These are phyloP conservation scores for Capromys pilorides DNA, from an alignment of 2,797 vertebrate genomes.

Conservation along the genomic window DNA sequence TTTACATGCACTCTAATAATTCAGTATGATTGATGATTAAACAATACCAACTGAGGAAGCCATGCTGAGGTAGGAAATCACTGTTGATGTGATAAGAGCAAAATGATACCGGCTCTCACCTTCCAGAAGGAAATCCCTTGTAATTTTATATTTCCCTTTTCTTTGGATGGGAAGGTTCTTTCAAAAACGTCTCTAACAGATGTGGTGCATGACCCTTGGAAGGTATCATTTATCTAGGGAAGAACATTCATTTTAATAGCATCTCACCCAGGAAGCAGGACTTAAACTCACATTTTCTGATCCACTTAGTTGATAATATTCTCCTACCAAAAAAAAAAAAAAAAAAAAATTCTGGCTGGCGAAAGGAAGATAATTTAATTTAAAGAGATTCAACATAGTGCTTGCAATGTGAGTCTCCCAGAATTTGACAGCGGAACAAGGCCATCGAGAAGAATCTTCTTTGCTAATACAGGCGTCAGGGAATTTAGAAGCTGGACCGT, in stretches of 20 bases:
- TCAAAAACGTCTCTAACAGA: conserved; percentile 70
- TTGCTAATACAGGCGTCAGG: conserved; percentile 69
- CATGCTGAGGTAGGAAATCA: background rate
- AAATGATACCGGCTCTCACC: conserved; percentile 7
- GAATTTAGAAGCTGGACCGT: conserved; percentile 72
- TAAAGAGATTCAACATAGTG: conserved; percentile 77
- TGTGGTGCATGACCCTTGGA: conserved; percentile 68
- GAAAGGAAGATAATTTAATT: conserved; percentile 81
- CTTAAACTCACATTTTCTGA: conserved; percentile 79
- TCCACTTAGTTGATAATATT: conserved; percentile 81
- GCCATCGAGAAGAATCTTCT: conserved; percentile 72
- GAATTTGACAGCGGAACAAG: conserved; percentile 79
- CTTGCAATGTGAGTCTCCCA: conserved; percentile 75
- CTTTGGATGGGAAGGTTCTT: conserved; percentile 61
- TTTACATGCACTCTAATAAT: background rate
- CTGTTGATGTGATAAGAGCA: conserved; percentile 36
- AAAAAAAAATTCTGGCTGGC: conserved; percentile 69
- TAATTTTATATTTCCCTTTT: conserved; percentile 46
- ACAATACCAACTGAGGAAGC: background rate
- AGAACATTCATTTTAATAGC: conserved; percentile 78
- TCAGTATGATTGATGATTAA: conserved; percentile 40
- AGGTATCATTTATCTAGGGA: conserved; percentile 69
- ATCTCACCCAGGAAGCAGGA: conserved; percentile 76
- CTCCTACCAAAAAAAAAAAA: conserved; percentile 52
- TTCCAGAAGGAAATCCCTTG: conserved; percentile 60